Percentiles rank a stretch among this genome's conserved stretches.
Evolutionary conservation across 2,888 invertebrate genomes (phyloP).

Genomic region (Nomada fabriciana): DNA sequence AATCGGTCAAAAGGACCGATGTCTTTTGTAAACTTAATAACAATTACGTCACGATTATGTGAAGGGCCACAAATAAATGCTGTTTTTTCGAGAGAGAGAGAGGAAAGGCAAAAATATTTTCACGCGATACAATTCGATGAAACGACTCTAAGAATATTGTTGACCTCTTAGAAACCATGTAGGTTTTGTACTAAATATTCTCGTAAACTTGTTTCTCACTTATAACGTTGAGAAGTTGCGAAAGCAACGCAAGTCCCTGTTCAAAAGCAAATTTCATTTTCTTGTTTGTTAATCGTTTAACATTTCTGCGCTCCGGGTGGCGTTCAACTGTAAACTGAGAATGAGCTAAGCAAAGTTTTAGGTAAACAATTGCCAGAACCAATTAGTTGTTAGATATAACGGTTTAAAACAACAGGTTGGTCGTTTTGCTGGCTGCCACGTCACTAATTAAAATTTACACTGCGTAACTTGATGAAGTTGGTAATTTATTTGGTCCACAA

Average conservation of each 20-base stretch:
- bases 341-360: not conserved
- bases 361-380: conserved; percentile 1
- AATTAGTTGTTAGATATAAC: conserved; percentile 15
- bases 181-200: no score
- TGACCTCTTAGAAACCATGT: no score
- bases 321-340: not conserved
- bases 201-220: no score
- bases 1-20: not conserved
- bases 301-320: not conserved
- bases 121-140: no score
- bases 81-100: no score
- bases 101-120: no score
- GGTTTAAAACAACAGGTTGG: not conserved
- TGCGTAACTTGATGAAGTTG: not conserved
- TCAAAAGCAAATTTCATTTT: not conserved
- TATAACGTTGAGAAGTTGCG: not conserved
- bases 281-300: conserved; percentile 3
- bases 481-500: not conserved
- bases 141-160: no score
- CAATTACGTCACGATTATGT: not conserved
- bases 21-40: not conserved
- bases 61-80: no score
- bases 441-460: conserved; percentile 2
- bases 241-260: not conserved
- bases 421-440: not conserved